Conservation (phyloP, 2,888 invertebrate genomes). For the Macrosiphum euphorbiae region DNA sequence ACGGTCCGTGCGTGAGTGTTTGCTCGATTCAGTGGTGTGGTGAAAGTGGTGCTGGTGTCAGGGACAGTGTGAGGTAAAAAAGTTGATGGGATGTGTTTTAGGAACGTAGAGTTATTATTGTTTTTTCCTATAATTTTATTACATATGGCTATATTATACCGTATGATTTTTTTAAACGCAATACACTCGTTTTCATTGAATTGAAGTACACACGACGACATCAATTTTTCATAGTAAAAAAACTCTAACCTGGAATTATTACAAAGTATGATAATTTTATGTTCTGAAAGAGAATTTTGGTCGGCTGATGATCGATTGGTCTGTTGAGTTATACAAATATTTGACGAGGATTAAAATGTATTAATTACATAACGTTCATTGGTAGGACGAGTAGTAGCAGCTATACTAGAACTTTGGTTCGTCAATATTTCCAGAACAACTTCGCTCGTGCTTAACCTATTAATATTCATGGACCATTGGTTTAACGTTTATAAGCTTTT, state of each 20-base stretch:
- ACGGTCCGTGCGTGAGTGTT: neutral
- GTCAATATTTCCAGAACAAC: neutral
- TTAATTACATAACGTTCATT: neutral
- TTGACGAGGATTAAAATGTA: neutral
- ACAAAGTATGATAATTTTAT: neutral
- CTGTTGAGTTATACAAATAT: neutral
- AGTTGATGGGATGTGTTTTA: neutral
- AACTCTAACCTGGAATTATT: neutral
- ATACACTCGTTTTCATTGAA: neutral
- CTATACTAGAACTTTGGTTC: neutral
- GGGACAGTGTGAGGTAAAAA: neutral
- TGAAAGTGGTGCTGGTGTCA: neutral
- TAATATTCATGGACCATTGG: neutral
- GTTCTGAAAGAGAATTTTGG: neutral
- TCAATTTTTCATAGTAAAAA: neutral
- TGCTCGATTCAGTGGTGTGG: neutral
- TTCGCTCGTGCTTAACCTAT: neutral
- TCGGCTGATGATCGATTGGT: neutral
- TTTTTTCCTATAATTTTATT: neutral
- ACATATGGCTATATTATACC: neutral
- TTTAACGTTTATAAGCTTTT: neutral
- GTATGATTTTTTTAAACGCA: neutral
- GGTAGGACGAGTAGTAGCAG: neutral
- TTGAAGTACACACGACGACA: neutral
- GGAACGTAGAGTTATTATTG: neutral